These are phyloP conservation scores for Scrobipalpa atriplicella DNA, from an alignment of 2,888 invertebrate genomes.

Conservation along the genomic window DNA sequence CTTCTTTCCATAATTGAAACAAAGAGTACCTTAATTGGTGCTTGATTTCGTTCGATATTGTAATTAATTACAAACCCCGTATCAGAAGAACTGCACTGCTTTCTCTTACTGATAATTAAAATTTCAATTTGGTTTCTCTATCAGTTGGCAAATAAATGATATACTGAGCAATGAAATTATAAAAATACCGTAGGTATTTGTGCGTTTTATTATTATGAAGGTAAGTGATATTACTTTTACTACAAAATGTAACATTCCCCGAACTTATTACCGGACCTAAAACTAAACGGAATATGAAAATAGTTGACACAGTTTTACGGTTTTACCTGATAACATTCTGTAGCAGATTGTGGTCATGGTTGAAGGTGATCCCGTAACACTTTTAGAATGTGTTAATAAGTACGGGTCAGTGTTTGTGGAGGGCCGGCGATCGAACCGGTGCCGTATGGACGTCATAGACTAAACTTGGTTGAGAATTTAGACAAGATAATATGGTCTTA, in stretches of 20 bases:
- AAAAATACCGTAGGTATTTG: too few relatives aligned
- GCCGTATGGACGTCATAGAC: constrained; percentile 16
- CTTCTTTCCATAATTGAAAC: neutral
- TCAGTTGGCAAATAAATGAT: too few relatives aligned
- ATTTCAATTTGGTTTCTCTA: neutral
- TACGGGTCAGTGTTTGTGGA: constrained; percentile 46
- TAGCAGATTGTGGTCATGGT: neutral
- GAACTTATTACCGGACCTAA: neutral
- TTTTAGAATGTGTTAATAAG: constrained; percentile 47
- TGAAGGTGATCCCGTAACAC: constrained; percentile 31
- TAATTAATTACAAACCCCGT: neutral
- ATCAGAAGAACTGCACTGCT: neutral
- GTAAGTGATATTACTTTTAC: too few relatives aligned
- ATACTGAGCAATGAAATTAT: too few relatives aligned
- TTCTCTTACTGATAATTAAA: neutral
- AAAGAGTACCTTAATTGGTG: neutral
- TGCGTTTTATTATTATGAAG: too few relatives aligned
- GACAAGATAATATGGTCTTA: neutral
- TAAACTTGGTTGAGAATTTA: neutral
- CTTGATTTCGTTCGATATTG: neutral
- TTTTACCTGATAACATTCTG: neutral
- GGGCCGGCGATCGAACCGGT: constrained; percentile 38
- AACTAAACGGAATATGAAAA: neutral
- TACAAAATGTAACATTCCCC: too few relatives aligned
- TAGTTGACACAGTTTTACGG: too few relatives aligned